These are phyloP conservation scores for Mimumesa dahlbomi DNA, from an alignment of 2,888 invertebrate genomes.

Conservation along the genomic window DNA sequence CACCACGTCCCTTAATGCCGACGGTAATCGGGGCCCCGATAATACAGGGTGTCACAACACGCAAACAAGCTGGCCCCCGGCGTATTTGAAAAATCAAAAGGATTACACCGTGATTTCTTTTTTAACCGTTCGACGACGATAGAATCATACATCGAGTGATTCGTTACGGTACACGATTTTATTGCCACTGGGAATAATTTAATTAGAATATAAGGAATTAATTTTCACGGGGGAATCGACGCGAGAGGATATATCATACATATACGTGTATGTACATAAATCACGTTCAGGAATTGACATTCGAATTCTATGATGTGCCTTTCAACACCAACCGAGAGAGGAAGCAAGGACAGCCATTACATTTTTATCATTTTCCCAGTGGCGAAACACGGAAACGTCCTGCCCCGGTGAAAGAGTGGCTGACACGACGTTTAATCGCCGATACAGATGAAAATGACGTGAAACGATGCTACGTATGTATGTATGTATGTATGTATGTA, in stretches of 20 bases:
- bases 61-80: slow-evolving; percentile 60
- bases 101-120: slow-evolving; percentile 42
- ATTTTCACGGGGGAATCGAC: neutral
- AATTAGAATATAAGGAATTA: neutral
- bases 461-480: slow-evolving; percentile 31
- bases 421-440: slow-evolving; percentile 50
- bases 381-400: slow-evolving; percentile 35
- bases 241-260: no score
- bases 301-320: slow-evolving; percentile 29
- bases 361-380: slow-evolving; percentile 41
- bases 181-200: neutral
- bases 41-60: slow-evolving; percentile 70
- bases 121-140: slow-evolving; percentile 8
- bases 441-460: slow-evolving; percentile 47
- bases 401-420: slow-evolving; percentile 34
- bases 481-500: no score
- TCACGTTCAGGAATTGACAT: slow-evolving; percentile 27
- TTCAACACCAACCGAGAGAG: slow-evolving; percentile 15
- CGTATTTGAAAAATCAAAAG: slow-evolving; percentile 62
- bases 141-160: slow-evolving; percentile 1
- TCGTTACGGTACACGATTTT: neutral
- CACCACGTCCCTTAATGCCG: slow-evolving; percentile 56
- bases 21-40: slow-evolving; percentile 72
- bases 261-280: no score
- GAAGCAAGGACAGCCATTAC: slow-evolving; percentile 34